Base-by-base conservation (phyloP, 1,140 invertebrate genomes). In the Thaumatotibia leucotreta region DNA sequence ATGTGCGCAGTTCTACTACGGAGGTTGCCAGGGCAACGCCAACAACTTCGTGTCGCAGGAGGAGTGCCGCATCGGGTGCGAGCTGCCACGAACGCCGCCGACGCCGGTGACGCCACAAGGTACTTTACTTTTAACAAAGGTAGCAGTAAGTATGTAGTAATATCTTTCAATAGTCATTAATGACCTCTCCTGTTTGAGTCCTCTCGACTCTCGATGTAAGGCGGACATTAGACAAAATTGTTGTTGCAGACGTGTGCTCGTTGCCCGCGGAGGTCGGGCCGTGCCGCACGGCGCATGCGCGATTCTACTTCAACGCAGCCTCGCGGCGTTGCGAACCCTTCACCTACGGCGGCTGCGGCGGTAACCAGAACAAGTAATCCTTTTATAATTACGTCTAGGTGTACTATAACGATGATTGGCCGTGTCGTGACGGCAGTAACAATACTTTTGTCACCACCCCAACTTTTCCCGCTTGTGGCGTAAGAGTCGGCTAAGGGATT, bases 1-100 rank as follows among this genome's bases (percentile, higher is more conserved):
- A 32, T 98, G 97, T 80, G 93, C 94, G 76, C 90, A 93, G 74
- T 98, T 99, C 88, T 92, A 82, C 8, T 94, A 89, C 45, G 88
- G 92, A 11, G 92, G 92, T n/a, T 93, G 93, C 65, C 76, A 89
- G 32, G 92, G 92, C 31, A 88, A 92, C 33, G 86, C 67, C 10
- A 92, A 92, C 62, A 77, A 88, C 89, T 91, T 77, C 5, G 9
- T 54, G 27, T 32, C 31, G 11, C 9, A 32, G 31, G 31, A 32
- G 31, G 31, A 32, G 9, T 32, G 31, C 10, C 31, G 31, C 31
- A 32, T 32, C 9, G 31, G 31, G 3, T 32, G 31, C 31, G 31
- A 10, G 31, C 31, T 32, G 9, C 9, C 31, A 11, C 31, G 31
- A 32, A 11, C 4, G 66, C 69, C 9, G 64, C 73, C 4, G 67